Base-by-base conservation (phyloP, 2,888 invertebrate genomes). In the Hirtodrosophila duncani region DNA sequence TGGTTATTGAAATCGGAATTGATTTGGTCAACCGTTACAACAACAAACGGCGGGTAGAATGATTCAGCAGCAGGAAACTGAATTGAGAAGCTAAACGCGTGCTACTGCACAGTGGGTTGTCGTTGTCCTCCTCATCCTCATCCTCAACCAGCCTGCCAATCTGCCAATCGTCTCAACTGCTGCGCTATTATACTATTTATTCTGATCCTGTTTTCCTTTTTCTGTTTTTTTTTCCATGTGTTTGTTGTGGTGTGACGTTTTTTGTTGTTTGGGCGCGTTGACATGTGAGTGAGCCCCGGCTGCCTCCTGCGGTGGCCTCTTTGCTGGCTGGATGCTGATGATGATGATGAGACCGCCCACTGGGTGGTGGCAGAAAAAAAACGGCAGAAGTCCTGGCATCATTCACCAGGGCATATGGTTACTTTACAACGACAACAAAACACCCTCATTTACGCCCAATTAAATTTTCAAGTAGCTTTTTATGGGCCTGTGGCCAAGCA, bases 361-460 rank as follows among this genome's bases (percentile, higher is more conserved):
- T 63, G 83, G 44, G 33, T 24, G 37, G 36, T 56, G 24, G 31
- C 51, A 68, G 44, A 43, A 26, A 23, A 14, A 23, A 8, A 6
- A 3, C 39, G 20, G 14, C n/a, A 11, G 21, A 21, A 4, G 9
- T 20, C 18, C 20, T 11, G 16, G 37, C 20, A 37, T 10, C 14
- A 9, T n/a, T 13, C 16, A 55, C 61, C 52, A 34, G 59, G 74
- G 80, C 74, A 79, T 74, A 74, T 74, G 74, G 75, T 70, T 57
- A 41, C 56, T 53, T 55, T 27, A 36, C 13, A 67, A 49, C 44
- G 58, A 49, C 26, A 59, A 50, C 69, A 67, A 83, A 81, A 82
- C 83, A 79, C 83, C 81, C 83, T 82, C 68, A 67, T 65, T 77
- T 74, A 79, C 81, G 81, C 84, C 79, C 83, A 84, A 84, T 83